These are phyloP conservation scores for Eriocheir sinensis DNA, from an alignment of 1,140 invertebrate species.

Conservation along the genomic window DNA sequence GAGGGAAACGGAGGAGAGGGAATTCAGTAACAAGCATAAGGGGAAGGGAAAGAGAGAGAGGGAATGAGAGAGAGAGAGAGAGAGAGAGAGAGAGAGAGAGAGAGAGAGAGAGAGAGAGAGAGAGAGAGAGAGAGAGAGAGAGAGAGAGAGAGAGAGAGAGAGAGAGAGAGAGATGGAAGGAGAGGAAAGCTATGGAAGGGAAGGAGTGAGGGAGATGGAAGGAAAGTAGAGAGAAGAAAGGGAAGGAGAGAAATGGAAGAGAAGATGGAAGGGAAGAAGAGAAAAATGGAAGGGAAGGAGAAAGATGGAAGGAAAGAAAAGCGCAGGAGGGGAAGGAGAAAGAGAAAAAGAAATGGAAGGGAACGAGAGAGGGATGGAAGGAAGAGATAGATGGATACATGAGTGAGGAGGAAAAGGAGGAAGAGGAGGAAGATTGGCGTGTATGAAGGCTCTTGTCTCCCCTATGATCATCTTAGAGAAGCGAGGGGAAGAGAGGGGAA, in stretches of 20 bases:
- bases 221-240: neutral
- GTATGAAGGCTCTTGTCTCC: neutral
- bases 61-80: neutral
- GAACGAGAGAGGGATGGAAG: neutral
- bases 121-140: neutral
- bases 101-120: neutral
- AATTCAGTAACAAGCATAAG: neutral
- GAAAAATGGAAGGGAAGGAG: neutral
- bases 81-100: constrained; percentile 3
- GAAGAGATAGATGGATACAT: neutral
- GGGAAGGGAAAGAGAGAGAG: no score
- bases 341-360: neutral
- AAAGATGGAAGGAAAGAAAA: neutral
- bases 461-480: no score
- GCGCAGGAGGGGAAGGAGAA: neutral
- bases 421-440: neutral
- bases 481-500: neutral
- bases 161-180: neutral
- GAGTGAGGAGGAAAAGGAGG: neutral
- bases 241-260: neutral
- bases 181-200: neutral
- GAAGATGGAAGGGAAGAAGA: no score
- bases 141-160: neutral
- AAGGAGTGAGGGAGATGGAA: neutral
- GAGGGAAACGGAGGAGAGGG: neutral